Percentiles rank a stretch among this genome's conserved stretches.
phyloP scores from a whole-genome alignment of 2,797 vertebrate species.

The Coranthus polyacanthus region DNA sequence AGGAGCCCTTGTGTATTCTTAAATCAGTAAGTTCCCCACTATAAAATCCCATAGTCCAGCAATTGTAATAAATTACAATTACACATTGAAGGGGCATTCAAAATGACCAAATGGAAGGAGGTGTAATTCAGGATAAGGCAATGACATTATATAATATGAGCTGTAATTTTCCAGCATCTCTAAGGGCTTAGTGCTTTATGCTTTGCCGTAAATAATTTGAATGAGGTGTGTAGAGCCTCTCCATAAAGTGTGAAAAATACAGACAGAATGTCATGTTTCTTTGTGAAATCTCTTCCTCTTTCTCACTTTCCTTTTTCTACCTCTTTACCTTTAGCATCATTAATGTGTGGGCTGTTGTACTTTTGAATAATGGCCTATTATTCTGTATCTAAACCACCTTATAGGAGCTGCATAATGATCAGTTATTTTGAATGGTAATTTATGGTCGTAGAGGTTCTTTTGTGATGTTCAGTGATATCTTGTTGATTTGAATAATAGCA shows the following conservation, averaged over 20 bases:
- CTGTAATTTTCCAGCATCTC: too few relatives aligned
- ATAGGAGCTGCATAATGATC: slow-evolving; percentile 13
- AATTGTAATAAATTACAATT: too few relatives aligned
- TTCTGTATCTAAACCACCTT: neutral
- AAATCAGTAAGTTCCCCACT: too few relatives aligned
- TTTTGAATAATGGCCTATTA: slow-evolving; percentile 18
- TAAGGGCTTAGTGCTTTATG: too few relatives aligned
- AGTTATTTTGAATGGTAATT: slow-evolving; percentile 18
- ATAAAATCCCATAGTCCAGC: too few relatives aligned
- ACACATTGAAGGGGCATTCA: too few relatives aligned
- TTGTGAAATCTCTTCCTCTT: neutral
- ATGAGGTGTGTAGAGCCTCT: too few relatives aligned
- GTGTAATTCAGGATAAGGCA: too few relatives aligned
- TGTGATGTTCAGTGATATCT: slow-evolving; percentile 13
- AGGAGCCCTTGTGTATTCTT: too few relatives aligned
- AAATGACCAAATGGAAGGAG: too few relatives aligned
- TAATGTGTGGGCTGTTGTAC: neutral
- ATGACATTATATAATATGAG: too few relatives aligned
- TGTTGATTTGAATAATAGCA: slow-evolving; percentile 40
- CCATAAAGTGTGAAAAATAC: neutral
- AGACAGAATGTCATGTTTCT: neutral
- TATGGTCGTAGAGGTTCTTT: slow-evolving; percentile 12
- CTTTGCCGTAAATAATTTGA: too few relatives aligned
- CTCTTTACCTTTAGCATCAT: neutral
- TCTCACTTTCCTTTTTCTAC: neutral